A percentile compares a stretch with the other conserved stretches of the same genome.
Evolutionary conservation across 1,140 invertebrate species (phyloP).

Genomic region (Dysdera silvatica): DNA sequence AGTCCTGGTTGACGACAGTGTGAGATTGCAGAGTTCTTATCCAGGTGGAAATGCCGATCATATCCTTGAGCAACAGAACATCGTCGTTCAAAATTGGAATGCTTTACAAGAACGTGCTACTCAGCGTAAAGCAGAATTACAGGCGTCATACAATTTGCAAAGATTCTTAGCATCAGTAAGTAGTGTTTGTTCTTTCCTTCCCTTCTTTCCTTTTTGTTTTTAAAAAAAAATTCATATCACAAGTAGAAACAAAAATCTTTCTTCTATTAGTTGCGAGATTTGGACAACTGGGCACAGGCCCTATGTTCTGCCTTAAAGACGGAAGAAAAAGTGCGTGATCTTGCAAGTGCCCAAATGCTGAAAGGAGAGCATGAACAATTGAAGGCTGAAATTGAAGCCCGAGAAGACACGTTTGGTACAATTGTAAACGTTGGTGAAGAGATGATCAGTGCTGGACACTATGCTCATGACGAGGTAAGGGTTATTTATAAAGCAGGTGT

Average conservation of each 20-base stretch:
- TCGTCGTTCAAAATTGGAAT: conserved; percentile 80
- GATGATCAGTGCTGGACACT: conserved; percentile 74
- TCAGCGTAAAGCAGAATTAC: conserved; percentile 66
- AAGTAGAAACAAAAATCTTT: conserved; percentile 15
- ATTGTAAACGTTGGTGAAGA: conserved; percentile 70
- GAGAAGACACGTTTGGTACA: conserved; percentile 73
- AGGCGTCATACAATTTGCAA: conserved; percentile 81
- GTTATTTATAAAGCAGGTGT: no score
- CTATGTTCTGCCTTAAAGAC: conserved; percentile 69
- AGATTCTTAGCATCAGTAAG: conserved; percentile 66
- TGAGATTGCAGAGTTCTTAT: conserved; percentile 74
- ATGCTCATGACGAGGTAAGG: conserved; percentile 51
- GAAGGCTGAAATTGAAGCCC: conserved; percentile 87
- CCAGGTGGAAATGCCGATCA: conserved; percentile 86
- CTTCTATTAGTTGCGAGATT: conserved; percentile 63
- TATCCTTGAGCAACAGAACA: conserved; percentile 71
- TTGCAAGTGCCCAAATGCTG: conserved; percentile 74
- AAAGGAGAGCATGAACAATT: conserved; percentile 84
- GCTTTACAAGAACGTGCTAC: conserved; percentile 72
- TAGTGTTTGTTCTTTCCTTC: no score
- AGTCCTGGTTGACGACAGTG: conserved; percentile 82
- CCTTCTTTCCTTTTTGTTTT: no score
- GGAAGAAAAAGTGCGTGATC: conserved; percentile 74
- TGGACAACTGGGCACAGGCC: conserved; percentile 78
- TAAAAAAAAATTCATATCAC: no score